Conservation (phyloP, 2,888 invertebrate species). For the Ectemnius continuus region DNA sequence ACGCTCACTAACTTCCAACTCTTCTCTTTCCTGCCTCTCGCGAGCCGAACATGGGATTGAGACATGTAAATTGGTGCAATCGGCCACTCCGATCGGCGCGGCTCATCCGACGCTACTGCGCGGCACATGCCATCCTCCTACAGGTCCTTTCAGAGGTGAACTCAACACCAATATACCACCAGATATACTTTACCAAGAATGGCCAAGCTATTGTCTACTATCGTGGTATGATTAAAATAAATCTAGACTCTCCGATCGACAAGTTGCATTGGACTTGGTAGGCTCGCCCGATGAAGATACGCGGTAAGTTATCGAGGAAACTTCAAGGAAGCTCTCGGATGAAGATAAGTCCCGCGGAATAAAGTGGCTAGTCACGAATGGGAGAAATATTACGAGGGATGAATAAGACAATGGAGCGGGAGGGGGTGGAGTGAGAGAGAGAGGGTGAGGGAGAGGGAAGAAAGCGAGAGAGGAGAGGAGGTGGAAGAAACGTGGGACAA, state of each 20-base stretch:
- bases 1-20: slow-evolving; percentile 49
- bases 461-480: slow-evolving; percentile 39
- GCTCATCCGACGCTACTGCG: slow-evolving; percentile 63
- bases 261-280: too few relatives aligned
- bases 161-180: too few relatives aligned
- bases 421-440: neutral
- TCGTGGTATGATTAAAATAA: too few relatives aligned
- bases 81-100: slow-evolving; percentile 71
- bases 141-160: slow-evolving; percentile 60
- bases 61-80: slow-evolving; percentile 77
- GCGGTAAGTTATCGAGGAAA: too few relatives aligned
- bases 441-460: slow-evolving; percentile 10
- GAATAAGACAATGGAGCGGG: slow-evolving; percentile 2
- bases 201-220: too few relatives aligned
- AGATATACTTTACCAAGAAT: too few relatives aligned
- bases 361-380: neutral
- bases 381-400: neutral
- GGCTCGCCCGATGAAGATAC: too few relatives aligned
- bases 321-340: too few relatives aligned
- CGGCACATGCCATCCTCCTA: slow-evolving; percentile 61
- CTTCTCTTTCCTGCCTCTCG: slow-evolving; percentile 46
- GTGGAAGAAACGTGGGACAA: slow-evolving; percentile 72
- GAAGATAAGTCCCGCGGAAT: neutral
- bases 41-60: slow-evolving; percentile 72
- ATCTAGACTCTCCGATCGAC: too few relatives aligned